These are phyloP conservation scores for Hoplodrina blanda DNA, from an alignment of 2,888 invertebrate species.

Conservation along the genomic window DNA sequence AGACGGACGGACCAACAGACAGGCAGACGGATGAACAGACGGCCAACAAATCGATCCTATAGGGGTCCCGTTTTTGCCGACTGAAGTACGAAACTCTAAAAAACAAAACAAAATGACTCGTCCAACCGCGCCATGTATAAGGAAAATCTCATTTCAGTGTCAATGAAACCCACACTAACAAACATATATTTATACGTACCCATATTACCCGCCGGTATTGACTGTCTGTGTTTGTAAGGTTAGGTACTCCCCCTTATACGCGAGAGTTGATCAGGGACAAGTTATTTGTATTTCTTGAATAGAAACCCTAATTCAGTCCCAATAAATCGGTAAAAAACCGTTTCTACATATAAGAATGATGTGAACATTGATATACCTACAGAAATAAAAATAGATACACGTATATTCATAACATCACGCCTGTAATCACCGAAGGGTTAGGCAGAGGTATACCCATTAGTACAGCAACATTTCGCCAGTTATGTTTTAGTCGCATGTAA, in stretches of 20 bases:
- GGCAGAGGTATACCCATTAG: no score
- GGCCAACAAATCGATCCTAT: no score
- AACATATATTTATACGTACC: slow-evolving; percentile 4
- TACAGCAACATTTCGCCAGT: no score
- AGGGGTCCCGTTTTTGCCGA: no score
- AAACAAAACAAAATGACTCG: not conserved
- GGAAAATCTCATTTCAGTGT: slow-evolving; percentile 45
- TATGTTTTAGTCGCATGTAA: no score
- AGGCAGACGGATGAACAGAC: no score
- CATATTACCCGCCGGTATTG: slow-evolving; percentile 8
- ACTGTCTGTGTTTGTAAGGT: slow-evolving; percentile 39
- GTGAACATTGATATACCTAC: not conserved
- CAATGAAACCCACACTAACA: slow-evolving; percentile 32
- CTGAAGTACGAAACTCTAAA: not conserved
- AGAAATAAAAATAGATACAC: not conserved
- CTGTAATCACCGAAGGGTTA: no score
- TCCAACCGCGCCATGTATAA: slow-evolving; percentile 10
- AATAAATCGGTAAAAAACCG: not conserved
- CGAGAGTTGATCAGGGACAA: slow-evolving; percentile 8
- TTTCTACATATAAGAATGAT: not conserved
- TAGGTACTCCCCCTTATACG: slow-evolving; percentile 35
- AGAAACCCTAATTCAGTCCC: slow-evolving; percentile 6
- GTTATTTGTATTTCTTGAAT: slow-evolving; percentile 25
- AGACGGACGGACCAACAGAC: no score
- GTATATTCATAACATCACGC: no score